Base-by-base conservation (phyloP, 2,888 invertebrate species). In the Melikaiella ostensackeni region DNA sequence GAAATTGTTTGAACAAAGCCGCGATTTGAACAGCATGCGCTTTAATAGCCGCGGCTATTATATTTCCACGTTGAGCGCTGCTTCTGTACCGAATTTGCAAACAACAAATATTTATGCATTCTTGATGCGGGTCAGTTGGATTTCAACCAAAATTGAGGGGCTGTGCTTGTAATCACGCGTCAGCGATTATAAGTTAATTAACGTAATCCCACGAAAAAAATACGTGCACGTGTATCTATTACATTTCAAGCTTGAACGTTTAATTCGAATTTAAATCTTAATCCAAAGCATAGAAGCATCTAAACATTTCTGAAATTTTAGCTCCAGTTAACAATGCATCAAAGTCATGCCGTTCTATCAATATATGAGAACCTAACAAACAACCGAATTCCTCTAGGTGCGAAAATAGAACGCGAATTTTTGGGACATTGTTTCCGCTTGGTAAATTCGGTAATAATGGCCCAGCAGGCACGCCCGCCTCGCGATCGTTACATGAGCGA, bases 101-200 rank as follows among this genome's bases (percentile, higher is more conserved):
- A 86, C 83, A 83, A 83, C 88, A 86, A 88, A 88, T 87, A 88
- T 88, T 87, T 87, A 88, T 88, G 84, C 83, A 85, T 87, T 85
- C 87, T 87, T 86, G 86, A 86, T 87, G 84, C 76, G 80, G 77
- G 75, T 38, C 21, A 63, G 62, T 19, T 62, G 19, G 19, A 33
- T 33, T 62, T 4, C 16, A 62, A 63, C n/a, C 33, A 63, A 63
- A 63, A 35, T 33, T 80, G 76, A 77, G 74, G 76, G 70, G 80
- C 21, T 63, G 1, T 19, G 35, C n/a, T 33, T 63, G 63, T 35
- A 33, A 76, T 76, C 82, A 81, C 80, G 81, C 81, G 78, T 79
- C 80, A 83, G 63, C 81, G 83, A 81, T 84, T 83, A 78, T 85
- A 86, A 84, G 88, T 88, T 86, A 88, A 88, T 88, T 87, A 85